These are phyloP conservation scores for Dascillus cervinus DNA, from an alignment of 2,888 invertebrate species.

Conservation along the genomic window DNA sequence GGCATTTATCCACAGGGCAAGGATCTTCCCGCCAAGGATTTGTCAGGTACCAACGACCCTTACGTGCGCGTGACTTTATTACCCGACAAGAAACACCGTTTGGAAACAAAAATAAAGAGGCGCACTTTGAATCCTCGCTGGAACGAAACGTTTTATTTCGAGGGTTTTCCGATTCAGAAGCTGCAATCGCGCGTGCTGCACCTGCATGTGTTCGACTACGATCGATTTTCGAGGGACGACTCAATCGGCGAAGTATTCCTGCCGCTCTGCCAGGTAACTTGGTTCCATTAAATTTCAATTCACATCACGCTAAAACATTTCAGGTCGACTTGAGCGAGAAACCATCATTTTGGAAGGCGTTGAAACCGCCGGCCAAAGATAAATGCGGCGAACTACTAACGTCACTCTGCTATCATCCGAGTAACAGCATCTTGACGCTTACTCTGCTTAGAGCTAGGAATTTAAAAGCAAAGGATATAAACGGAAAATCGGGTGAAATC, in stretches of 20 bases:
- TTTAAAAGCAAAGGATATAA: slow-evolving; percentile 93
- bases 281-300: no score
- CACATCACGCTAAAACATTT: no score
- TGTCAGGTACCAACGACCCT: slow-evolving; percentile 87
- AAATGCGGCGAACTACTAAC: slow-evolving; percentile 88
- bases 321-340: slow-evolving; percentile 88
- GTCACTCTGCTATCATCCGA: slow-evolving; percentile 92
- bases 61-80: slow-evolving; percentile 83
- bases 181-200: slow-evolving; percentile 85
- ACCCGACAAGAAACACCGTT: slow-evolving; percentile 85
- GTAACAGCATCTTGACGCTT: slow-evolving; percentile 86
- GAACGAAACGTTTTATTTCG: slow-evolving; percentile 93
- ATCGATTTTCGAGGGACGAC: slow-evolving; percentile 88
- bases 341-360: slow-evolving; percentile 89
- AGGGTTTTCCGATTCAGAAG: slow-evolving; percentile 90
- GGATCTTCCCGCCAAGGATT: slow-evolving; percentile 87
- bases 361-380: slow-evolving; percentile 87
- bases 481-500: slow-evolving; percentile 84
- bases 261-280: slow-evolving; percentile 85
- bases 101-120: slow-evolving; percentile 88
- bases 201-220: slow-evolving; percentile 90
- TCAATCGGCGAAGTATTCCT: slow-evolving; percentile 90
- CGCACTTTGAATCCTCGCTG: slow-evolving; percentile 85
- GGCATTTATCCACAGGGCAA: slow-evolving; percentile 71
- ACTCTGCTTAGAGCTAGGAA: slow-evolving; percentile 89